These are phyloP conservation scores for Eupithecia pulchellata DNA, from an alignment of 2,888 invertebrate species.

Conservation along the genomic window DNA sequence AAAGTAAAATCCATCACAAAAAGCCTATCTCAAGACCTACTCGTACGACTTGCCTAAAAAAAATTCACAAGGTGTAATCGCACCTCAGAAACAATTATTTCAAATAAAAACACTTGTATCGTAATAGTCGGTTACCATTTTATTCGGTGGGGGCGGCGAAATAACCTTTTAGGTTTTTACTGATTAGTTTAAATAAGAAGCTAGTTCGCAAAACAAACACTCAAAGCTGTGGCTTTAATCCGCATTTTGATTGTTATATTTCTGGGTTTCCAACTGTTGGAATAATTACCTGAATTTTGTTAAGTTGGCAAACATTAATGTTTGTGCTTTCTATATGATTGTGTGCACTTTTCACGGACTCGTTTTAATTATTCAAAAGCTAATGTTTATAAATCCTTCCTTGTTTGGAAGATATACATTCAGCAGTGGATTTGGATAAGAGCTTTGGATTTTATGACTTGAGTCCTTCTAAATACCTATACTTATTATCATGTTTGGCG, in stretches of 20 bases:
- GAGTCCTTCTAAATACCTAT: background rate
- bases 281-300: slow-evolving; percentile 3
- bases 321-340: slow-evolving; percentile 5
- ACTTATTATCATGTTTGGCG: background rate
- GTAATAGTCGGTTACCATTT: too few species aligned
- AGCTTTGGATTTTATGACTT: background rate
- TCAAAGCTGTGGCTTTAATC: background rate
- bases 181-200: background rate
- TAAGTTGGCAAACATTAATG: background rate
- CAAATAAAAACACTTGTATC: too few species aligned
- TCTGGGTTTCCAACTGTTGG: background rate
- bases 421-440: background rate
- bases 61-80: too few species aligned
- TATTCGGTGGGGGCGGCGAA: too few species aligned
- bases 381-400: background rate
- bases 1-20: too few species aligned
- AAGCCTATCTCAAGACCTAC: too few species aligned
- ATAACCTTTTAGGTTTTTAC: too few species aligned
- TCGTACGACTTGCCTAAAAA: too few species aligned
- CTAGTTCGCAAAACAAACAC: background rate
- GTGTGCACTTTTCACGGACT: slow-evolving; percentile 1
- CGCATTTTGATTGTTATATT: background rate
- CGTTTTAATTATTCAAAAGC: slow-evolving; percentile 2
- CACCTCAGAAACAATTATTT: too few species aligned
- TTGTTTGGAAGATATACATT: background rate